Conservation (phyloP, 2,113 vertebrate genomes). For the Myotis lucifugus region DNA sequence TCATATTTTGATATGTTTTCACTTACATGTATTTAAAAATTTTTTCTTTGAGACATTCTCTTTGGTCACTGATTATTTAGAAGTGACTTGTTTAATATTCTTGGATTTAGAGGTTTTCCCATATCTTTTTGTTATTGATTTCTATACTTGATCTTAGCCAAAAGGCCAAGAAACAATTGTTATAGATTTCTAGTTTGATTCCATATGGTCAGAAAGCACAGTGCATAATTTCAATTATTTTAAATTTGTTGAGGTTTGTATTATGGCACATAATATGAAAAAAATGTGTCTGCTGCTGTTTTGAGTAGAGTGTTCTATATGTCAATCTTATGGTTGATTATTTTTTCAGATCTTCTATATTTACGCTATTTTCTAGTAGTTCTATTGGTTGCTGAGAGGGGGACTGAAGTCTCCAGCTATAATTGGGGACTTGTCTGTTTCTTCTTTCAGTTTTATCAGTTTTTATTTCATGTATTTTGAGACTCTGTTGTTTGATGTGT, state of each 20-base stretch:
- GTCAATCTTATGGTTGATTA: not conserved
- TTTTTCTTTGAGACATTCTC: not conserved
- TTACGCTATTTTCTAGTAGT: not conserved
- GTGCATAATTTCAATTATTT: not conserved
- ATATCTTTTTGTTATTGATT: not conserved
- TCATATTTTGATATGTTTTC: not conserved
- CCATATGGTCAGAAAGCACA: not conserved
- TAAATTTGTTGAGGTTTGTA: not conserved
- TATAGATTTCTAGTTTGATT: constrained; percentile 19
- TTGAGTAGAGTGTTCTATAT: not conserved
- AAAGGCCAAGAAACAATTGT: not conserved
- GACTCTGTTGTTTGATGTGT: not conserved
- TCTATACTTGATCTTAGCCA: not conserved
- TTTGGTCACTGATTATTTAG: not conserved
- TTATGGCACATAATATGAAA: not conserved
- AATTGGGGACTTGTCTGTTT: not conserved
- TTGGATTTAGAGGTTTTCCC: not conserved
- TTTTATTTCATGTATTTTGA: not conserved
- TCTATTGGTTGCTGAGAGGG: not conserved
- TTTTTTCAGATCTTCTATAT: not conserved
- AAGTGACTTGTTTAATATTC: not conserved
- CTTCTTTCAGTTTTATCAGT: not conserved
- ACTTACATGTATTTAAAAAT: not conserved
- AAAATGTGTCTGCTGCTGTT: not conserved
- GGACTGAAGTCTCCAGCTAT: not conserved